A percentile compares a stretch with the other conserved stretches of the same genome.
Evolutionary conservation across 1,140 invertebrate species (phyloP).

Genomic region (Ericerus pela): DNA sequence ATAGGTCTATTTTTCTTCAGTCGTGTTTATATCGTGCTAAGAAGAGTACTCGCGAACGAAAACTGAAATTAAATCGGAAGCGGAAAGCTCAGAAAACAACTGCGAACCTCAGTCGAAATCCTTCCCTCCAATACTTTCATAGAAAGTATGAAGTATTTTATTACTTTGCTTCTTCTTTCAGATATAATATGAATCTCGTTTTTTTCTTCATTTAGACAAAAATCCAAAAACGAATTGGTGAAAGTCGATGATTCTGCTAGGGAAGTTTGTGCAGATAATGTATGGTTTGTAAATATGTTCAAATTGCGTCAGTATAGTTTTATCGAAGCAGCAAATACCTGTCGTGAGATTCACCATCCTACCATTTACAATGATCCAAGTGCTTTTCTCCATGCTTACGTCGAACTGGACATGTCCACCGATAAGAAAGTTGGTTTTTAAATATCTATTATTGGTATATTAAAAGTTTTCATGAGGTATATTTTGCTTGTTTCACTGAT

Average conservation of each 20-base stretch:
- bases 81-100: constrained; percentile 7
- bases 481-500: neutral
- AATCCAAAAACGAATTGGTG: neutral
- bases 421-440: constrained; percentile 28
- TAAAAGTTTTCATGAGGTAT: neutral
- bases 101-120: neutral
- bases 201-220: neutral
- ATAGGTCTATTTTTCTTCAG: neutral
- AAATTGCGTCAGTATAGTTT: constrained; percentile 46
- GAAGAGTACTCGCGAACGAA: constrained; percentile 18
- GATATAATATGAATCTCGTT: neutral
- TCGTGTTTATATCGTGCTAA: constrained; percentile 13
- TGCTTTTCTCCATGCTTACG: constrained; percentile 42
- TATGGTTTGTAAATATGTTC: constrained; percentile 44
- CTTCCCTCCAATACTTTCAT: neutral
- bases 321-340: constrained; percentile 51
- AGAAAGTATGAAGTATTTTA: neutral
- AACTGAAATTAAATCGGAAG: constrained; percentile 15
- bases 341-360: constrained; percentile 60
- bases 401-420: constrained; percentile 58
- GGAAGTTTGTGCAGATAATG: constrained; percentile 43
- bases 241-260: constrained; percentile 6
- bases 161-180: neutral
- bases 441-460: neutral
- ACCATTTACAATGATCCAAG: constrained; percentile 54